Base-by-base conservation (phyloP, 92 coral and sea anemone species). In the Chrysogorgia sp. region DNA sequence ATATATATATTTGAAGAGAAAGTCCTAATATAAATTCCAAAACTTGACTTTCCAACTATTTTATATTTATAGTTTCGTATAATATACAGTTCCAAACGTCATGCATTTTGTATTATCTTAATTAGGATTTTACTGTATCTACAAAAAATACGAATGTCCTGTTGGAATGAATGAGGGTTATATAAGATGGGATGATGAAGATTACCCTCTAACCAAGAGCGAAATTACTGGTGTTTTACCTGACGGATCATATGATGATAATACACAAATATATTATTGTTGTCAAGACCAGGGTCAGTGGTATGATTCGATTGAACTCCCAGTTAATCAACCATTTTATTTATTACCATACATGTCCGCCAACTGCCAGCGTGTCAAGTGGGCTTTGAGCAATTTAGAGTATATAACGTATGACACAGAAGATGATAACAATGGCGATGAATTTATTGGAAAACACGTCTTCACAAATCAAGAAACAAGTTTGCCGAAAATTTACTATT, bases 41-140 rank as follows among this genome's bases (percentile, higher is more conserved):
- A 12, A 37, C 43, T 4, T 37, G 43, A 5, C 5, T 37, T 5
- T 37, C 12, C 6, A 37, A 12, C 43, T 12, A 37, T 37, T 4
- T 37, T 37, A 37, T 37, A 12, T 37, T 37, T 37, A 37, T 5
- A 5, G 12, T 4, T 12, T 37, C 43, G 5, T 5, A 37, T 37
- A 12, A 37, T 37, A 12, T 12, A 5, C n/a, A n/a, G n/a, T n/a
- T n/a, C n/a, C n/a, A n/a, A 37, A 37, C 12, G 43, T 5, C 43
- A 5, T 37, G 43, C 6, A 5, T 12, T 37, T 5, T 34, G 19
- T 45, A 33, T 26, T 62, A 24, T 78, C 29, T 50, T 26, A 68
- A 13, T n/a, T 49, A 90, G 96, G 96, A 32, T 52, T 71, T 35
- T 90, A 88, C 63, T 90, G 96, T 81, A 88, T 90, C 34, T 88